phyloP scores from a whole-genome alignment of 2,888 invertebrate genomes.

The Carterocephalus palaemon region DNA sequence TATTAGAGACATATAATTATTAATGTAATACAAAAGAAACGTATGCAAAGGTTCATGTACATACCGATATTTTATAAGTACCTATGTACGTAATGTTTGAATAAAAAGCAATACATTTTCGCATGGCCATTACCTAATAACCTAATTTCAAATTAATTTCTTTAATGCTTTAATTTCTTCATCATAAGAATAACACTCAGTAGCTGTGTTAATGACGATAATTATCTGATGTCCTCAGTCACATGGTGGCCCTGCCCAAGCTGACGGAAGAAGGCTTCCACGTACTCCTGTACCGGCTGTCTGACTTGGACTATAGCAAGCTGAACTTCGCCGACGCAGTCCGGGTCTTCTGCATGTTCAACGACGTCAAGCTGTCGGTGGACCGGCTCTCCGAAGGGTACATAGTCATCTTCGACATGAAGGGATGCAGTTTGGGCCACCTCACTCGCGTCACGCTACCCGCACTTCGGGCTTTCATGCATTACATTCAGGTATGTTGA shows the following conservation, averaged over 20 bases:
- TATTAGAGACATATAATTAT: too few relatives aligned
- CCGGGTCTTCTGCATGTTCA: conserved; percentile 83
- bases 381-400: conserved; percentile 79
- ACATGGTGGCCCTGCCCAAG: conserved; percentile 81
- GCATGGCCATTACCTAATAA: too few relatives aligned
- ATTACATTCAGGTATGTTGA: conserved; percentile 81
- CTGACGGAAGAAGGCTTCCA: conserved; percentile 81
- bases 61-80: too few relatives aligned
- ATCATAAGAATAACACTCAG: too few relatives aligned
- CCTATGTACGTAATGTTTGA: too few relatives aligned
- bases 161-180: too few relatives aligned
- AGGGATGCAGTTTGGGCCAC: conserved; percentile 82
- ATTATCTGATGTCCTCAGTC: too few relatives aligned
- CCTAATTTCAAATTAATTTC: too few relatives aligned
- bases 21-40: too few relatives aligned
- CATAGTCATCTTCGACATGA: conserved; percentile 83
- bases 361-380: conserved; percentile 81
- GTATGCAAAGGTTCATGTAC: too few relatives aligned
- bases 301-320: conserved; percentile 81
- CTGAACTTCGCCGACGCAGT: conserved; percentile 81
- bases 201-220: too few relatives aligned
- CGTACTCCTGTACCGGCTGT: conserved; percentile 79
- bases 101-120: too few relatives aligned
- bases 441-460: conserved; percentile 81
- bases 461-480: conserved; percentile 81